Percentiles rank a stretch among this genome's conserved stretches.
phyloP scores from a whole-genome alignment of 2,113 vertebrate genomes.

The Rhineura floridana region DNA sequence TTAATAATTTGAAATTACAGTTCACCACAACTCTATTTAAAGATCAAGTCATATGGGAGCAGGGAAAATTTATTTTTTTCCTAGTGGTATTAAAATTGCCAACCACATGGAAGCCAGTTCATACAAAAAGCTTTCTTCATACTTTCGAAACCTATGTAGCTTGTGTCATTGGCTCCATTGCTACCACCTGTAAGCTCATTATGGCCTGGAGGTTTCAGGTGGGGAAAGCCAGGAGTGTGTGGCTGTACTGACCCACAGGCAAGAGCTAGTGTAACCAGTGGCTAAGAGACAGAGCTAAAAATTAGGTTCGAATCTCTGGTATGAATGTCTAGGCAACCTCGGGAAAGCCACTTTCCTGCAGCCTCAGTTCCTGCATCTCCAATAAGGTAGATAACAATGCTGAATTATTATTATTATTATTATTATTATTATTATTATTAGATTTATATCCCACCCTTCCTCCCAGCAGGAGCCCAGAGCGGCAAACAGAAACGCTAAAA shows the following conservation, averaged over 20 bases:
- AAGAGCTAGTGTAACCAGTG: neutral
- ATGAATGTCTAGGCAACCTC: neutral
- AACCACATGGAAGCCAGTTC: neutral
- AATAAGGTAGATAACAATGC: too few species aligned
- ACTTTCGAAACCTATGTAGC: too few species aligned
- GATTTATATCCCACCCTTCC: too few species aligned
- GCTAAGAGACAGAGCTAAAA: neutral
- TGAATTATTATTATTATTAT: too few species aligned
- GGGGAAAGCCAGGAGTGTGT: neutral
- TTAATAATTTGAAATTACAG: neutral
- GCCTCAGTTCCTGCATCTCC: neutral
- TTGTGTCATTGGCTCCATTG: too few species aligned
- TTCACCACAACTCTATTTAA: neutral
- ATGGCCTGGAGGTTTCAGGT: neutral
- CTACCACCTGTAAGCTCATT: neutral
- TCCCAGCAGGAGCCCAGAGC: too few species aligned
- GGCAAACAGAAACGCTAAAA: too few species aligned
- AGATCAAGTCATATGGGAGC: neutral
- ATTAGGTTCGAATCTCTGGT: neutral
- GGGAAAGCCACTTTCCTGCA: neutral
- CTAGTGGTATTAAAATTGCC: neutral
- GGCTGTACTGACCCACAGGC: too few species aligned
- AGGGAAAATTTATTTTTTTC: neutral
- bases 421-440: too few species aligned
- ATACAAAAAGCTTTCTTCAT: too few species aligned